A percentile compares a stretch with the other conserved stretches of the same genome.
Evolutionary conservation across 2,113 vertebrate genomes (phyloP).

Genomic region (Rana temporaria): DNA sequence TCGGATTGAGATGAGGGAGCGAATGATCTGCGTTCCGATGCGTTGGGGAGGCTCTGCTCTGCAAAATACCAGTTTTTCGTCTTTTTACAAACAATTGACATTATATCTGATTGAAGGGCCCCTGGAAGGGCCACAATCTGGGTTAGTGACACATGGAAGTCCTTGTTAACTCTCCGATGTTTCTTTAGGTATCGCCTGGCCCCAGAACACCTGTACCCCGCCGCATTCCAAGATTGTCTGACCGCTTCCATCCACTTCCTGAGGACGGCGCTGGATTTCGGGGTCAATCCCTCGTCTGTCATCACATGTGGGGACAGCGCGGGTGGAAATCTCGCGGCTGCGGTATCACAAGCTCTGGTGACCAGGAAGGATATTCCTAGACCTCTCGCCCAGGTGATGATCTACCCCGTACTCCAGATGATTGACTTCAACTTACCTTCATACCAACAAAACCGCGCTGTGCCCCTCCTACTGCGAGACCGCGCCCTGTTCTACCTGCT

Average conservation of each 20-base stretch:
- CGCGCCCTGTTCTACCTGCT: too few relatives aligned
- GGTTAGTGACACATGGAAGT: too few relatives aligned
- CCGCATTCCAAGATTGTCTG: slow-evolving; percentile 72
- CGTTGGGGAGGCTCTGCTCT: too few relatives aligned
- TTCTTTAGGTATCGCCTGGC: slow-evolving; percentile 76
- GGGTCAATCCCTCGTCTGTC: slow-evolving; percentile 74
- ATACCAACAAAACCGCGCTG: slow-evolving; percentile 75
- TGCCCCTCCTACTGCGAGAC: too few relatives aligned
- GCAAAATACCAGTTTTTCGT: too few relatives aligned
- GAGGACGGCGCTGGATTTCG: slow-evolving; percentile 67
- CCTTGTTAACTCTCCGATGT: not conserved
- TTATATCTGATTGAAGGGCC: too few relatives aligned
- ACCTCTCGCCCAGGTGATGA: slow-evolving; percentile 82
- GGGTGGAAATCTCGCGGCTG: too few relatives aligned
- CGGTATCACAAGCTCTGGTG: slow-evolving; percentile 68
- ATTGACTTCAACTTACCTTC: slow-evolving; percentile 84
- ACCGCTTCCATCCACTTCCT: slow-evolving; percentile 78
- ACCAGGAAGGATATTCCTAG: slow-evolving; percentile 68
- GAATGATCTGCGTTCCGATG: too few relatives aligned
- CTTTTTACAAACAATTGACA: too few relatives aligned
- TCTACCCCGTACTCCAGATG: slow-evolving; percentile 80
- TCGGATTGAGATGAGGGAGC: too few relatives aligned
- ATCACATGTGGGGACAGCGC: slow-evolving; percentile 79
- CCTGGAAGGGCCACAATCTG: too few relatives aligned
- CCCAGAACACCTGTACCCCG: slow-evolving; percentile 77